Percentiles rank a stretch among this genome's conserved stretches.
Conservation (phyloP, 2,797 vertebrate species). For the Cuculus canorus region DNA sequence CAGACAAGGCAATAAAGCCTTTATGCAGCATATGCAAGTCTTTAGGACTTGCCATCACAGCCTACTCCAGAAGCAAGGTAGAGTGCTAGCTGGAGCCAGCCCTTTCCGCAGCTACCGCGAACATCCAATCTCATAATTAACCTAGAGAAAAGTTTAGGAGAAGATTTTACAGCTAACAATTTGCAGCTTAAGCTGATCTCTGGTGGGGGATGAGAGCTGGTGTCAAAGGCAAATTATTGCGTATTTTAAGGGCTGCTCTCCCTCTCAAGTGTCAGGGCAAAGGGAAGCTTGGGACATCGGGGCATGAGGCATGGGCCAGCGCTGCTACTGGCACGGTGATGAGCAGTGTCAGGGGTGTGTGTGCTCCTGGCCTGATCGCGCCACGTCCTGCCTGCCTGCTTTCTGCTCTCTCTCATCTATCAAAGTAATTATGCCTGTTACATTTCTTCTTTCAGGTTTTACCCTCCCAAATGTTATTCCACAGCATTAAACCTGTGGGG, state of each 20-base stretch:
- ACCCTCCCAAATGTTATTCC: slow-evolving; percentile 48
- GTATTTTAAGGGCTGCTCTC: background rate
- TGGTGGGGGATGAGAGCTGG: background rate
- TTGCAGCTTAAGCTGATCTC: background rate
- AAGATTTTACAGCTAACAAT: background rate
- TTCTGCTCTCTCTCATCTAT: slow-evolving; percentile 18
- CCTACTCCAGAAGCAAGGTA: background rate
- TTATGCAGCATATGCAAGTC: background rate
- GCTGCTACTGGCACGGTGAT: background rate
- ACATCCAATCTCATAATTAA: background rate
- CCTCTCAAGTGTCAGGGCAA: background rate
- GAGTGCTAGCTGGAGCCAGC: background rate
- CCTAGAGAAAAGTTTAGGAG: background rate
- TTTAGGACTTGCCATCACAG: background rate
- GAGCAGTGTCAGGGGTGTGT: background rate
- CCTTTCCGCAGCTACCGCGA: background rate
- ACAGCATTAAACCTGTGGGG: slow-evolving; percentile 26
- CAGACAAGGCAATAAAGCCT: background rate
- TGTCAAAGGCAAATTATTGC: background rate
- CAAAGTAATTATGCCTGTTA: slow-evolving; percentile 50
- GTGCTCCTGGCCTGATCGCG: background rate
- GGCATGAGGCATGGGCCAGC: background rate
- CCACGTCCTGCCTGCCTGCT: background rate
- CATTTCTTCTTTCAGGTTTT: slow-evolving; percentile 50
- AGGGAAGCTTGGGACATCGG: background rate